These are phyloP conservation scores for Caenorhabditis inopinata DNA, from an alignment of 1,140 invertebrate species.

Conservation along the genomic window DNA sequence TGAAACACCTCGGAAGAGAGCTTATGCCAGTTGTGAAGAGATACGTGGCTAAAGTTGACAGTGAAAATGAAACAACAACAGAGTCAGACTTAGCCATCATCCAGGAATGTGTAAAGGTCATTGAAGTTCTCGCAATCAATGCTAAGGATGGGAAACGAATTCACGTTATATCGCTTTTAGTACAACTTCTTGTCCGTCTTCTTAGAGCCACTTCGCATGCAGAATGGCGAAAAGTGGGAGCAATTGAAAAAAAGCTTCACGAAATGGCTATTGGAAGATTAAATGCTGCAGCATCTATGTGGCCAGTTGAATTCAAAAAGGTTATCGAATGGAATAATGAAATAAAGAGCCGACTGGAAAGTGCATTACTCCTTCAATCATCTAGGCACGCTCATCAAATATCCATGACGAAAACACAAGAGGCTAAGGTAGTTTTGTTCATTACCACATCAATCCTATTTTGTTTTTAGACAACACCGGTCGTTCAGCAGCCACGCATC, in stretches of 20 bases:
- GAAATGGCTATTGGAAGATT: slow-evolving; percentile 58
- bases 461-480: neutral
- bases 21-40: neutral
- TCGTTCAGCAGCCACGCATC: neutral
- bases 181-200: slow-evolving; percentile 54
- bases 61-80: slow-evolving; percentile 32
- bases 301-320: slow-evolving; percentile 35
- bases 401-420: neutral
- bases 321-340: slow-evolving; percentile 29
- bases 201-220: slow-evolving; percentile 49
- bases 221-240: slow-evolving; percentile 40
- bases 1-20: neutral
- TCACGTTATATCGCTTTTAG: slow-evolving; percentile 67
- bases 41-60: neutral
- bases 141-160: slow-evolving; percentile 79
- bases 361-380: slow-evolving; percentile 30
- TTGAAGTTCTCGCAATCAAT: slow-evolving; percentile 76
- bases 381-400: neutral
- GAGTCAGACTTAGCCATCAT: slow-evolving; percentile 54
- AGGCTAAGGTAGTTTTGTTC: neutral
- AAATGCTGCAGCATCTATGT: slow-evolving; percentile 50
- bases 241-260: slow-evolving; percentile 50
- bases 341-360: slow-evolving; percentile 24
- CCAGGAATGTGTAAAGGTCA: slow-evolving; percentile 70
- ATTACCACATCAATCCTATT: no score